Evolutionary conservation across 2,113 vertebrate genomes (phyloP), one percentile per base, ranked within the genome.

Genomic region (Grallaria varia): DNA sequence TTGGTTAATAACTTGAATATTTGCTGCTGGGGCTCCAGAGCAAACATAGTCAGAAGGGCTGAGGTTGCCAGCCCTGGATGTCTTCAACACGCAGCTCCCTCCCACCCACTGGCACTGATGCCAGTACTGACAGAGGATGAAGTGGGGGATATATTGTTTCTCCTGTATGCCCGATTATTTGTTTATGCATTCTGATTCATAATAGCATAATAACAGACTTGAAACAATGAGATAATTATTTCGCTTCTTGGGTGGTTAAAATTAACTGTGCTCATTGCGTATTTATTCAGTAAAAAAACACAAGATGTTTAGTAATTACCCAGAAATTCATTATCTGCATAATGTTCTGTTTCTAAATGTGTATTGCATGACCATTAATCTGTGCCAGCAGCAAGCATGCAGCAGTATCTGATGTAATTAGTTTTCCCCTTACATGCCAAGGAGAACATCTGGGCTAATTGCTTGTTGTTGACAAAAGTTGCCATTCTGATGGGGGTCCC

Each of bases 241-340:
- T 86, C 0, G 4, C 90, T 94, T 96, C 90, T 95, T 92, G 92
- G 92, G 92, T 88, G 90, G 96, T 92, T 96, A 89, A 97, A 96
- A 96, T 96, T 91, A 95, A 88, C 95, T 56, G 52, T 15, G 59
- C 71, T 88, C 2, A 0, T 86, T 71, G 90, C 40, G 3, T 93
- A 52, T 84, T 95, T 96, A 86, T 78, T 90, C 83, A 52, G 95
- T 69, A 63, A 85, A 90, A 87, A 89, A 78, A 85, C 53, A 39
- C 72, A 67, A 88, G 78, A 90, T 77, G 67, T 85, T 93, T 90
- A 85, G 92, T 86, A 94, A 91, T 95, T 86, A 69, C 85, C 59
- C 79, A 93, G 90, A 94, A 96, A 96, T 94, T 90, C 87, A 94
- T 93, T 94, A 96, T 96, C 88, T 84, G 80, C 79, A 47, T 94